Percentiles rank a stretch among this genome's conserved stretches.
phyloP scores from a whole-genome alignment of 2,113 vertebrate genomes.

The Columba livia region DNA sequence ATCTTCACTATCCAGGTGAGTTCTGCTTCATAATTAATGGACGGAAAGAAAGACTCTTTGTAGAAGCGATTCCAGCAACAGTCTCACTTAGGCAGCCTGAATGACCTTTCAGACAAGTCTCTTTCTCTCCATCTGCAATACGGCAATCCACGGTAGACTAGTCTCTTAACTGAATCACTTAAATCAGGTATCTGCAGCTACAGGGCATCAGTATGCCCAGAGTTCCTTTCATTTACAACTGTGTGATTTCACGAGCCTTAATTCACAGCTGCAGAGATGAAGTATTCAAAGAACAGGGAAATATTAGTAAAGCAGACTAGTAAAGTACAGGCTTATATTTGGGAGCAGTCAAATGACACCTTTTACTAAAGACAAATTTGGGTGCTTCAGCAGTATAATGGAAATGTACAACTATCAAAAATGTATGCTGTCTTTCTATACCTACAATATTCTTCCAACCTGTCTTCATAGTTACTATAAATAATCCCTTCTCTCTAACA shows the following conservation, averaged over 20 bases:
- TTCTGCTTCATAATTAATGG: background rate
- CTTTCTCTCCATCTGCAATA: background rate
- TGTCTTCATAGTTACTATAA: background rate
- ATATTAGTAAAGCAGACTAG: background rate
- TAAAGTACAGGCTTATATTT: background rate
- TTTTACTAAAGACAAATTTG: background rate
- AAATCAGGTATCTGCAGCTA: background rate
- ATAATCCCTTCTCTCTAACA: background rate
- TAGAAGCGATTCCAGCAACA: background rate
- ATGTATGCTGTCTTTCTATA: background rate
- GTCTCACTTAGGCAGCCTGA: background rate
- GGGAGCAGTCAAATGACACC: background rate
- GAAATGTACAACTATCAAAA: background rate
- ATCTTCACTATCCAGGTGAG: background rate
- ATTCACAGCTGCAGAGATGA: background rate
- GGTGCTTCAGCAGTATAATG: background rate
- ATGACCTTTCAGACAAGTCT: background rate
- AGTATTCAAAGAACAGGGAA: background rate
- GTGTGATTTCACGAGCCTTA: background rate
- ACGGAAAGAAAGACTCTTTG: background rate
- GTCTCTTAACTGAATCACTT: background rate
- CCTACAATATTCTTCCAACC: background rate
- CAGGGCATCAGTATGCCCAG: background rate
- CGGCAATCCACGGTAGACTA: background rate
- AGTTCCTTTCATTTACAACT: background rate